Evolutionary conservation across 92 coral and sea anemone species (phyloP), one percentile per base, ranked within the genome.

Genomic region (Phymanthus crucifer): DNA sequence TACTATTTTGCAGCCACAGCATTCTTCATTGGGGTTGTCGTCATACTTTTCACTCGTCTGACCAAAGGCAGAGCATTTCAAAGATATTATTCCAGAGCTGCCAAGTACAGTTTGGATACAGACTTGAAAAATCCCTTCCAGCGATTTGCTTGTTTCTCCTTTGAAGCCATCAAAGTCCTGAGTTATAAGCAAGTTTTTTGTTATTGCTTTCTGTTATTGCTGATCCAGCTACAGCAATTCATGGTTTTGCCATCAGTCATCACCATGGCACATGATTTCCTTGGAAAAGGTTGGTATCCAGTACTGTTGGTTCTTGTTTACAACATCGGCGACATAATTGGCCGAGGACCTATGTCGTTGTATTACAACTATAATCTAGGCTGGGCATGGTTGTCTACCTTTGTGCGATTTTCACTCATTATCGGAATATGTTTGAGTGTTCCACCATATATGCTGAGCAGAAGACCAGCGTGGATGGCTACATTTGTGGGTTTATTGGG

Each of bases 381-480:
- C 35, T 92, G 94, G 94, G 93, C 97, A 8, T 92, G 97, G 97
- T 80, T 92, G 38, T 85, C 89, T 1, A 92, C 91, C 66, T 56
- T 92, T 36, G 88, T 84, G 26, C 86, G 97, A 27, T 92, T 92
- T 71, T 80, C 93, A 0, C 83, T 92, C 38, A 84, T 92, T 3
- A 77, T 83, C 45, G 97, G 97, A 54, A 90, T 92, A 56, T 92
- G 90, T 36, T 73, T 92, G 72, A 92, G 97, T 92, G 97, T 92
- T 34, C 97, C 97, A 21, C 97, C 97, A 7, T 91, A 90, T 4
- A 75, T 87, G 86, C 71, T 92, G 50, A 92, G 97, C 68, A 83
- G 74, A 46, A 85, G 87, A 32, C 97, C 97, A 43, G 94, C 97
- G 3, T 92, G 94, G 97, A 92, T 92, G 97, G 97, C 97, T 46